Base-by-base conservation (phyloP, 1,140 invertebrate genomes). In the Aphidius gifuensis region DNA sequence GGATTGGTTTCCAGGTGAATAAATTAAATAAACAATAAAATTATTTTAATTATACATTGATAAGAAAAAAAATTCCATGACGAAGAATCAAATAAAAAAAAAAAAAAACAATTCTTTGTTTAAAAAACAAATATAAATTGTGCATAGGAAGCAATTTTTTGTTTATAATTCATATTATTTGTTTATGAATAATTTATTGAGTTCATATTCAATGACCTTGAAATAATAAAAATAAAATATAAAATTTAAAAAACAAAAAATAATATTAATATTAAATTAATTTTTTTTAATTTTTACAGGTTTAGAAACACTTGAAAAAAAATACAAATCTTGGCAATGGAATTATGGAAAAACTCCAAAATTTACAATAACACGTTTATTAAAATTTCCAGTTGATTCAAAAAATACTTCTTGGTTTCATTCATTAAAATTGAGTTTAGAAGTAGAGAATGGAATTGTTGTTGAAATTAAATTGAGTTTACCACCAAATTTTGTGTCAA, bases 271-370 rank as follows among this genome's bases (percentile, higher is more conserved):
- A 16, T 8, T 21, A 8, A 42, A 58, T 42, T 32, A 6, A 50
- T 9, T 40, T 5, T 8, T 44, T 6, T 62, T 51, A 55, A 55
- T 64, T 61, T 69, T 78, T 73, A 45, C 71, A 89, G 90, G 91
- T 69, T 83, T 96, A 9, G 70, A 83, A 38, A 72, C 83, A 59
- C 58, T 80, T 3, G 77, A 74, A 2, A 82, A 84, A 50, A 85
- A 90, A 62, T 86, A 94, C 38, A 73, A 81, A 63, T 88, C 86
- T 11, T 97, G 94, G 93, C 85, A 93, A 54, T 97, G 93, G 94
- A 86, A 86, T 57, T 94, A 85, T 78, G 94, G 92, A n/a, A 89
- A 87, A 73, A 93, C 93, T 1, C 94, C 94, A 1, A 86, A 87
- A 69, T 97, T 97, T 76, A 86, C 84, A 1, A 85, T 93, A 4